These are phyloP conservation scores for Buphagus erythrorhynchus DNA, from an alignment of 2,797 vertebrate species.

Conservation along the genomic window DNA sequence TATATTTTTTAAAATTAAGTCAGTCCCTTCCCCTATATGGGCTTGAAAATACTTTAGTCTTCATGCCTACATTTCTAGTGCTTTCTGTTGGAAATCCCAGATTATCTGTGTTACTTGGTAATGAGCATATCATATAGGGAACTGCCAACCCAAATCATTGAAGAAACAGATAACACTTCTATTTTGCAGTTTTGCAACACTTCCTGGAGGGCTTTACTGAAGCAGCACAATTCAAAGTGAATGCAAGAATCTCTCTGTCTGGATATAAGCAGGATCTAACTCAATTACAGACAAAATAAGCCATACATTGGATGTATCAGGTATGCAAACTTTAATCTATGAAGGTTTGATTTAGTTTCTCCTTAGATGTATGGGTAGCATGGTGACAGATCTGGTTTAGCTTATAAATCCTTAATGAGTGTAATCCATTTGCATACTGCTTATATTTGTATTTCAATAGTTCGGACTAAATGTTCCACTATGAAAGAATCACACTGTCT, in stretches of 20 bases:
- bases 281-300: not conserved
- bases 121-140: not conserved
- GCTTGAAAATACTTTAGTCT: not conserved
- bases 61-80: not conserved
- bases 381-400: not conserved
- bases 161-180: not conserved
- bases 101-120: not conserved
- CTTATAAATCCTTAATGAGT: not conserved
- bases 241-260: not conserved
- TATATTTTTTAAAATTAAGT: not conserved
- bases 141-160: not conserved
- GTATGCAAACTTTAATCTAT: not conserved
- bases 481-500: not conserved
- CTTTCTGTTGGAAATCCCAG: not conserved
- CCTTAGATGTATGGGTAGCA: not conserved
- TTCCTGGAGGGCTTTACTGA: not conserved
- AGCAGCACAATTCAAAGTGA: not conserved
- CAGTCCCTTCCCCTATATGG: not conserved
- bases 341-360: not conserved
- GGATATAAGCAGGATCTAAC: not conserved
- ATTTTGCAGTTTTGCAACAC: not conserved
- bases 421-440: not conserved
- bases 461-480: not conserved
- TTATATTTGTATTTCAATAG: not conserved
- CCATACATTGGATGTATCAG: not conserved